Conservation (phyloP, 1,140 invertebrate species). For the Hylaeus volcanicus region DNA sequence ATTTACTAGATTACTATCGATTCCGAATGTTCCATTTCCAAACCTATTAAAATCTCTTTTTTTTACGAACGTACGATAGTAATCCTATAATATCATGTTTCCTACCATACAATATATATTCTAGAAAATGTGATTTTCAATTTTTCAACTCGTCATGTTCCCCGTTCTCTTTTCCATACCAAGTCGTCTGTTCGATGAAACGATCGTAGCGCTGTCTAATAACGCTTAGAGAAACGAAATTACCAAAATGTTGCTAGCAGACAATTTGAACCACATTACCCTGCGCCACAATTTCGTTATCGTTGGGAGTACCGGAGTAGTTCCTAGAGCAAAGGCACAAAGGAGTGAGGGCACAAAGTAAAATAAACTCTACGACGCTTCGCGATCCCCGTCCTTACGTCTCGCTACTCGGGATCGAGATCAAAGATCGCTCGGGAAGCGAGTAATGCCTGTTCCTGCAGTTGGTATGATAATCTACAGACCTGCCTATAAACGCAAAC, state of each 20-base stretch:
- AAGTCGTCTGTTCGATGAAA: constrained; percentile 12
- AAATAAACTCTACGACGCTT: constrained; percentile 37
- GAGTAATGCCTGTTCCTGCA: constrained; percentile 4
- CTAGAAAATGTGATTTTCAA: neutral
- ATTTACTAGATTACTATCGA: no score
- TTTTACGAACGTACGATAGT: no score
- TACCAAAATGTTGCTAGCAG: constrained; percentile 31
- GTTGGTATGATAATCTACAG: constrained; percentile 15
- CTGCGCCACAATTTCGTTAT: constrained; percentile 43
- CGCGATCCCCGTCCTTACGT: constrained; percentile 31
- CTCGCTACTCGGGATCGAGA: constrained; percentile 15
- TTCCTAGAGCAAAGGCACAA: constrained; percentile 33
- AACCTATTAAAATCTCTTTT: no score
- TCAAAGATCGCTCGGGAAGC: constrained; percentile 32
- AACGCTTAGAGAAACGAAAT: constrained; percentile 31
- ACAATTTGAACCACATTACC: constrained; percentile 41
- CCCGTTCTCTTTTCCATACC: neutral
- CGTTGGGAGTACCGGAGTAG: constrained; percentile 26
- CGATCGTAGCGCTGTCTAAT: neutral
- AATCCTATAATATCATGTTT: no score
- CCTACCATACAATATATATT: no score
- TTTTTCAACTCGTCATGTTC: neutral
- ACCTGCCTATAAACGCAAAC: neutral
- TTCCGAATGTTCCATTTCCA: no score
- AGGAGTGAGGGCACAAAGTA: constrained; percentile 35